Conservation (phyloP, 2,888 invertebrate genomes). For the Drosophila prolongata region DNA sequence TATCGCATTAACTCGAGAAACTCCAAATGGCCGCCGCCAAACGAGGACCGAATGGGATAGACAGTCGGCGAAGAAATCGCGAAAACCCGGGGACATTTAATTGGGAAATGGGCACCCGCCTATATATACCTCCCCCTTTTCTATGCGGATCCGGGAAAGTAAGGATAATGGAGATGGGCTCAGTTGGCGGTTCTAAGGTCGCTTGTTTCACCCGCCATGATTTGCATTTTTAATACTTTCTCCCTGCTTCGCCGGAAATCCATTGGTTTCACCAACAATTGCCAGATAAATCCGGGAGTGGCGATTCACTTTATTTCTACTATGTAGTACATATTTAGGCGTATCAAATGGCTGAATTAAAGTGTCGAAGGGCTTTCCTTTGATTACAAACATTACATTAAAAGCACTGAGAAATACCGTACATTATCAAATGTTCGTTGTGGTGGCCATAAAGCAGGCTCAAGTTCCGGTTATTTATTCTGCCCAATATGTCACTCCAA, state of each 20-base stretch:
- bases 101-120: conserved; percentile 64
- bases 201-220: conserved; percentile 75
- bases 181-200: conserved; percentile 56
- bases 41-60: conserved; percentile 26
- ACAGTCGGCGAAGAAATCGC: conserved; percentile 44
- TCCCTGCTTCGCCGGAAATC: conserved; percentile 61
- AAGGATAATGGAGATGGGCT: conserved; percentile 23
- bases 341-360: conserved; percentile 28
- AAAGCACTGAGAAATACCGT: conserved; percentile 5
- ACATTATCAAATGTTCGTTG: conserved; percentile 16
- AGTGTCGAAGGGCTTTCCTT: conserved; percentile 14
- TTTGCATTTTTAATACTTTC: conserved; percentile 80
- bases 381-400: conserved; percentile 22
- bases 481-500: conserved; percentile 33
- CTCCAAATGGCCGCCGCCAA: conserved; percentile 54
- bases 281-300: conserved; percentile 31
- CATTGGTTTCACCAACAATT: conserved; percentile 59
- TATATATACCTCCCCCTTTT: conserved; percentile 17
- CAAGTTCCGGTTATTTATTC: conserved; percentile 39
- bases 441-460: conserved; percentile 20
- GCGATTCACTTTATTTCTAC: conserved; percentile 34
- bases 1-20: conserved; percentile 82
- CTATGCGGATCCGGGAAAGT: background rate
- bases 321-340: conserved; percentile 33
- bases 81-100: conserved; percentile 63